Percentiles rank a stretch among this genome's conserved stretches.
phyloP scores from a whole-genome alignment of 1,140 invertebrate genomes.

The Melitaea cinxia region DNA sequence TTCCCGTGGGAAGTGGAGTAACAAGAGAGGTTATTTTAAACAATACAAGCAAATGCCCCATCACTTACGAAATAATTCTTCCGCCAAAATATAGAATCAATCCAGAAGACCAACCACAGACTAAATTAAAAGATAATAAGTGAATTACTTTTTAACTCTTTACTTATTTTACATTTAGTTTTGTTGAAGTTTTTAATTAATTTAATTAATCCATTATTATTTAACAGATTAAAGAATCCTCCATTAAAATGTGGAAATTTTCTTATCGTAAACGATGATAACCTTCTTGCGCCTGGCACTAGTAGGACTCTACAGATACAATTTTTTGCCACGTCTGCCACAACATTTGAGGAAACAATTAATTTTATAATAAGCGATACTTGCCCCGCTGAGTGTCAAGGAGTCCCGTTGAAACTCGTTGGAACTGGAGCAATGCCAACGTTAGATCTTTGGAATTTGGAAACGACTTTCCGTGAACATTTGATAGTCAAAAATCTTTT shows the following conservation, averaged over 20 bases:
- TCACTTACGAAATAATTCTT: constrained; percentile 69
- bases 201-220: constrained; percentile 4
- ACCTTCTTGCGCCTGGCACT: constrained; percentile 65
- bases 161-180: neutral
- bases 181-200: neutral
- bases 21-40: constrained; percentile 70
- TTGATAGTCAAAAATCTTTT: constrained; percentile 66
- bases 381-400: constrained; percentile 70
- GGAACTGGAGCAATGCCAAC: constrained; percentile 73
- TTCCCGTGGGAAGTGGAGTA: constrained; percentile 64
- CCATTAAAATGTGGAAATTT: constrained; percentile 74
- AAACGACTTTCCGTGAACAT: constrained; percentile 74
- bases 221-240: constrained; percentile 63
- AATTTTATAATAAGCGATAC: constrained; percentile 75
- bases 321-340: constrained; percentile 62
- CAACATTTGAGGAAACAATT: constrained; percentile 68
- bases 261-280: constrained; percentile 68
- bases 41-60: constrained; percentile 74
- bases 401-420: constrained; percentile 69
- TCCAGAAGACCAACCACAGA: constrained; percentile 34
- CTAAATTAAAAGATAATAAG: constrained; percentile 69
- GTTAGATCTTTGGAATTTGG: constrained; percentile 74
- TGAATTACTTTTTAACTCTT: no score
- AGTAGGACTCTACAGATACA: constrained; percentile 68
- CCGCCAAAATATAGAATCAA: constrained; percentile 53